phyloP scores from a whole-genome alignment of 2,113 vertebrate species.

The Ariopsis seemanni region DNA sequence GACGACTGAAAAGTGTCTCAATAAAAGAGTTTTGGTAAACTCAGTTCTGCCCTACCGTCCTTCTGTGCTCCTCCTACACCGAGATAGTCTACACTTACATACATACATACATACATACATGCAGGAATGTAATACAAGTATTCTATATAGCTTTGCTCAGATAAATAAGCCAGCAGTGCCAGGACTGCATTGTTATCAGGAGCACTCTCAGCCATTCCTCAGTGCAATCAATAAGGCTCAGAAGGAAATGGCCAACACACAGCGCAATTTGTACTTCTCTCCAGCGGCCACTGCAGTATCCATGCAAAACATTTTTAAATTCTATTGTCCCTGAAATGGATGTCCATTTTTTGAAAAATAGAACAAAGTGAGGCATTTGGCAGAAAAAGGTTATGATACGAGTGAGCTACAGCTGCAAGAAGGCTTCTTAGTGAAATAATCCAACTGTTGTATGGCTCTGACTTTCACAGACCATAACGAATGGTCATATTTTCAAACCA shows the following conservation, averaged over 20 bases:
- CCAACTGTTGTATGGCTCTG: background rate
- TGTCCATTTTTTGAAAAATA: conserved; percentile 36
- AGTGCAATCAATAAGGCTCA: conserved; percentile 61
- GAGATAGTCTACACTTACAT: too few relatives aligned
- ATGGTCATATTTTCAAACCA: conserved; percentile 15
- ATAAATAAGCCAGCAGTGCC: background rate
- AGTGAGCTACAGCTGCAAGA: conserved; percentile 34
- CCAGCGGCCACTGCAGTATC: conserved; percentile 45
- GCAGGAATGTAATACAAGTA: background rate
- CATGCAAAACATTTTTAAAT: conserved; percentile 40
- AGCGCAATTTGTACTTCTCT: conserved; percentile 49
- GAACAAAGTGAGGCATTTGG: conserved; percentile 25
- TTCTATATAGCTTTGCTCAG: background rate
- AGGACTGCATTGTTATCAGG: conserved; percentile 44
- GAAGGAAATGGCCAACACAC: conserved; percentile 61
- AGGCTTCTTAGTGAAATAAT: conserved; percentile 18
- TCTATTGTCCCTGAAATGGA: conserved; percentile 41
- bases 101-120: background rate
- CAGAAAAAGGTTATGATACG: conserved; percentile 27
- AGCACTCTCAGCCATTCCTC: conserved; percentile 26
- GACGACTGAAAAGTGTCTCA: too few relatives aligned
- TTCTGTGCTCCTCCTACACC: too few relatives aligned
- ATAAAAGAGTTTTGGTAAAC: too few relatives aligned
- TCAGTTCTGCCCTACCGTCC: too few relatives aligned
- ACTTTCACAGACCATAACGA: conserved; percentile 1